Base-by-base conservation (phyloP, 1,140 invertebrate genomes). In the Polyergus mexicanus region DNA sequence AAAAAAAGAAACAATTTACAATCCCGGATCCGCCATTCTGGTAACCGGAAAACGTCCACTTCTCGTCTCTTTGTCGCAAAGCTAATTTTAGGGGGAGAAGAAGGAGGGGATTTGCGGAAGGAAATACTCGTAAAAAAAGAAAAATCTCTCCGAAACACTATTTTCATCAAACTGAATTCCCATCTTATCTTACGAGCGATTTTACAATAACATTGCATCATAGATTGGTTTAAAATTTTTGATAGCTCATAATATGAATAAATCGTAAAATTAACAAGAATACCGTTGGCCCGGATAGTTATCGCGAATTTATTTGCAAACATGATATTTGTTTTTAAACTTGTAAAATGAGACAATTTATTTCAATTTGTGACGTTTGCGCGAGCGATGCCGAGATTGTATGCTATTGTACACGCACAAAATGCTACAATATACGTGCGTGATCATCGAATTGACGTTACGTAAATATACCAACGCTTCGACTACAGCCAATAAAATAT, bases 1-100 rank as follows among this genome's bases (percentile, higher is more conserved):
- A 86, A 81, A 51, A 76, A 86, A 88, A 83, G 88, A 88, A 92
- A 92, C 88, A 88, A 90, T 86, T 83, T 69, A 58, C 63, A 78
- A 41, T 51, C 74, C 47, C 75, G 86, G 87, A 89, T 84, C 86
- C 87, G 87, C 81, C 89, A 84, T 90, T 56, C 72, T 72, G 76
- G 75, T 65, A 63, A 25, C 58, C 51, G 65, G 63, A 75, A 85
- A 89, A 87, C 71, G 56, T 58, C 71, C 78, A 56, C 56, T 81
- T 80, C 72, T 86, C 75, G 85, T 76, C 75, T 87, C 88, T 89
- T 90, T 90, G 88, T 89, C 88, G 32, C 75, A 25, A 65, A 72
- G 71, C 74, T 80, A 87, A 87, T 77, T 85, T 35, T 25, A 10
- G 58, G 78, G 54, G 47, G 16, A 3, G 44, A 3, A 0, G 13